Evolutionary conservation across 2,113 vertebrate genomes (phyloP), one percentile per base, ranked within the genome.

Genomic region (Syngnathus typhle): DNA sequence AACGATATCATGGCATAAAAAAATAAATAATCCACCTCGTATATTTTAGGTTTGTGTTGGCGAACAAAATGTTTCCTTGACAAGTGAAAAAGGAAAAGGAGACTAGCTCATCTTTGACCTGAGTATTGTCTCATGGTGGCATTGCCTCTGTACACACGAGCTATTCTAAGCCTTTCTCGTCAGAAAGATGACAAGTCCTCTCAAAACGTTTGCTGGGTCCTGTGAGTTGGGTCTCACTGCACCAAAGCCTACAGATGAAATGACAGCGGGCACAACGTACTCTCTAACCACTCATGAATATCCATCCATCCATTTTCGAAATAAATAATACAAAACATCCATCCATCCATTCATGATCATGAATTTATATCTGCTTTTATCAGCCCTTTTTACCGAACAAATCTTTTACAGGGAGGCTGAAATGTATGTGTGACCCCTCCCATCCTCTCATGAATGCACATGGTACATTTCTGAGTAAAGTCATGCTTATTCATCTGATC

Each of bases 51-150:
- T 70, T 18, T 83, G 82, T 83, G 74, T 82, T 36, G 52, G 63
- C 68, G 70, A 80, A 69, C 73, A 64, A 82, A 86, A 81, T 87
- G 85, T 91, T 90, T 89, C 89, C 86, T 84, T 87, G 75, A 78
- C 73, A 75, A 84, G 76, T 79, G 75, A 82, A 84, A 89, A 85
- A 85, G 86, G 85, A 88, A 89, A 71, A 84, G 73, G 70, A 74
- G 80, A 78, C 67, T n/a, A 77, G 80, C 78, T 89, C 87, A 87
- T 89, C 86, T 88, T 87, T 91, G 88, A 89, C 89, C 89, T 60
- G 19, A 68, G 79, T 80, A 90, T 88, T 91, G 87, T 91, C 86
- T 89, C 69, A 76, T 77, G 72, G 73, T 82, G 74, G 72, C 55
- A 68, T 72, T 81, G 86, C 78, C 75, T 84, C 81, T 82, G 80